Evolutionary conservation across 2,888 invertebrate species (phyloP).

Genomic region (Ennomos fuscantarius): DNA sequence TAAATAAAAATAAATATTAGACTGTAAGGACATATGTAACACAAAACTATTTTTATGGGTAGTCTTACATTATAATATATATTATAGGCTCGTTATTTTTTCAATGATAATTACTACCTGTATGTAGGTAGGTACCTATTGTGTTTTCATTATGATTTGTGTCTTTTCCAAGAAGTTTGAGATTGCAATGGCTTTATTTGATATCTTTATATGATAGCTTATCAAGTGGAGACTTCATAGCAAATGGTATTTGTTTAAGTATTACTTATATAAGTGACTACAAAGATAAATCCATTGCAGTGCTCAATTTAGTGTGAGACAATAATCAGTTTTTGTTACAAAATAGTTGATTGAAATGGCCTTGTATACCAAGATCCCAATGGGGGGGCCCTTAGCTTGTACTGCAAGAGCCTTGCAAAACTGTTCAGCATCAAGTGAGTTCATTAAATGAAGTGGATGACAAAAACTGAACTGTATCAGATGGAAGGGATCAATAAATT

Average conservation of each 20-base stretch:
- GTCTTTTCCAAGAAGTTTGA: slow-evolving; percentile 18
- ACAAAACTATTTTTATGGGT: no score
- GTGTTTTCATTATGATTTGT: slow-evolving; percentile 12
- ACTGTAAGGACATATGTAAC: no score
- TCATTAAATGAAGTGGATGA: background rate
- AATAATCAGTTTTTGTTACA: slow-evolving; percentile 19
- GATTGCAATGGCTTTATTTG: slow-evolving; percentile 1
- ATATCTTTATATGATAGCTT: slow-evolving; percentile 24
- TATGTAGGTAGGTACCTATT: no score
- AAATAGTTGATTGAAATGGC: slow-evolving; percentile 16
- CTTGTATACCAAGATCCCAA: slow-evolving; percentile 19
- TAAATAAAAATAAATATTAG: no score
- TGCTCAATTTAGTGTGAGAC: background rate
- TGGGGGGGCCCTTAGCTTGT: slow-evolving; percentile 18
- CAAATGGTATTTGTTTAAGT: slow-evolving; percentile 5
- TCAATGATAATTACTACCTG: no score
- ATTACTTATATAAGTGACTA: slow-evolving; percentile 8
- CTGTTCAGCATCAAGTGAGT: slow-evolving; percentile 21
- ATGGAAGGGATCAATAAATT: slow-evolving; percentile 12
- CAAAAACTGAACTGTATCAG: background rate
- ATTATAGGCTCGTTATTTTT: no score
- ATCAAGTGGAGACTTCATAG: slow-evolving; percentile 17
- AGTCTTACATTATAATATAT: no score
- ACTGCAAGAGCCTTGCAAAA: slow-evolving; percentile 7
- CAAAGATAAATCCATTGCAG: slow-evolving; percentile 8